Conservation (phyloP, 2,888 invertebrate genomes). For the Neoitamus cyanurus region DNA sequence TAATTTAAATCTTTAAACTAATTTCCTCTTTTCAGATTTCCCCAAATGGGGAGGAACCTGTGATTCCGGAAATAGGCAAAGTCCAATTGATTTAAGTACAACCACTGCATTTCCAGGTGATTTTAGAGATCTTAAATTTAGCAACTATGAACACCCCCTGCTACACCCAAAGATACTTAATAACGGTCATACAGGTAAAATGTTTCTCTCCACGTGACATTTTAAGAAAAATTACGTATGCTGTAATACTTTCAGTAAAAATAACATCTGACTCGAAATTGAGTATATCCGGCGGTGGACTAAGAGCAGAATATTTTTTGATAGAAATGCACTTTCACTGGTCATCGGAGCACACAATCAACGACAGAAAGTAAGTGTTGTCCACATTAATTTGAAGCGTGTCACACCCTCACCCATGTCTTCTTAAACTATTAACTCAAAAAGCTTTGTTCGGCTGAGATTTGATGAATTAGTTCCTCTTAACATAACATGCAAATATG, state of each 20-base stretch:
- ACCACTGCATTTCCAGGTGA: slow-evolving; percentile 68
- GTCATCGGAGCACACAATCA: slow-evolving; percentile 84
- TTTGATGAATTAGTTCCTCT: background rate
- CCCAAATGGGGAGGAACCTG: slow-evolving; percentile 75
- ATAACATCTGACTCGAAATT: slow-evolving; percentile 47
- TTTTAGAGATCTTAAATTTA: slow-evolving; percentile 59
- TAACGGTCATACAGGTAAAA: slow-evolving; percentile 64
- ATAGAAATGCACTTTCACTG: slow-evolving; percentile 87
- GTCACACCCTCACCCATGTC: background rate
- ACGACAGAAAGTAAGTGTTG: slow-evolving; percentile 70
- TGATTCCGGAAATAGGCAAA: slow-evolving; percentile 73
- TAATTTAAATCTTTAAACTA: background rate
- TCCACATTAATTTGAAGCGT: slow-evolving; percentile 51
- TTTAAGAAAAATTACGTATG: background rate
- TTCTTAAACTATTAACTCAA: background rate
- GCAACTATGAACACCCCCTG: slow-evolving; percentile 60
- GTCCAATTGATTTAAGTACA: slow-evolving; percentile 79
- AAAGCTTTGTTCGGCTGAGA: background rate
- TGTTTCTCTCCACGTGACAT: background rate
- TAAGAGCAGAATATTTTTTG: slow-evolving; percentile 71
- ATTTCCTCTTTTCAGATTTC: slow-evolving; percentile 57
- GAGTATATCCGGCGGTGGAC: slow-evolving; percentile 69
- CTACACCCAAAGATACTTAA: slow-evolving; percentile 59
- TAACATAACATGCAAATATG: background rate
- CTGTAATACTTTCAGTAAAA: slow-evolving; percentile 48